Percentiles rank a stretch among this genome's conserved stretches.
Conservation (phyloP, 1,140 invertebrate genomes). For the Trichoplusia ni region DNA sequence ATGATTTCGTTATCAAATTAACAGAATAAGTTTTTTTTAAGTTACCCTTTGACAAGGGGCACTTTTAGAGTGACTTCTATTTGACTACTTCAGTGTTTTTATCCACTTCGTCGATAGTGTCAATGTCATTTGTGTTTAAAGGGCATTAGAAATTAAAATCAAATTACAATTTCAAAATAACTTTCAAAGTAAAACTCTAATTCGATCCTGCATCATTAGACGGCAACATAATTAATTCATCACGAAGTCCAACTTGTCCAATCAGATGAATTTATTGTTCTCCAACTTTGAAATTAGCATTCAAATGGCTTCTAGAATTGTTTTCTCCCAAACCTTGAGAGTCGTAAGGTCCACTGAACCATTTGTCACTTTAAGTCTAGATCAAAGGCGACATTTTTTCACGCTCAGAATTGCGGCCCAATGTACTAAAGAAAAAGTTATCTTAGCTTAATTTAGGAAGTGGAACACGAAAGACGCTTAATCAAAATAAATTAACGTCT, state of each 20-base stretch:
- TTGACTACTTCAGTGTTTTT: too few relatives aligned
- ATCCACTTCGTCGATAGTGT: too few relatives aligned
- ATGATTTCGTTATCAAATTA: too few relatives aligned
- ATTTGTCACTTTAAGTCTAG: conserved; percentile 14
- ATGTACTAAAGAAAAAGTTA: conserved; percentile 17
- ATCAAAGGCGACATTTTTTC: conserved; percentile 11
- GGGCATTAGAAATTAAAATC: too few relatives aligned
- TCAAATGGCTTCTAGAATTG: conserved; percentile 4
- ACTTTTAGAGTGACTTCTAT: too few relatives aligned
- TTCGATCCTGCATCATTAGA: too few relatives aligned
- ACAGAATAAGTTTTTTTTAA: too few relatives aligned
- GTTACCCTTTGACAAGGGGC: too few relatives aligned
- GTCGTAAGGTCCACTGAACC: background rate
- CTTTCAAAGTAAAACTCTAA: too few relatives aligned
- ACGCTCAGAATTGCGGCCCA: background rate
- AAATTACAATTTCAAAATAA: too few relatives aligned
- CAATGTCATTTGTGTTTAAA: too few relatives aligned
- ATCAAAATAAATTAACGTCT: conserved; percentile 26
- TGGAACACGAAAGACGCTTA: conserved; percentile 8
- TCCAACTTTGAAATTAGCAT: conserved; percentile 18
- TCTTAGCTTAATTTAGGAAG: conserved; percentile 5
- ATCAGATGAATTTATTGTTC: background rate
- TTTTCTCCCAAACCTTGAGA: background rate
- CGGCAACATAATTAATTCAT: conserved; percentile 1
- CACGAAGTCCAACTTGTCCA: background rate